Percentiles rank a stretch among this genome's conserved stretches.
These are phyloP conservation scores for Oopsacas minuta DNA, from an alignment of 37 sponge, comb jelly and placozoan species.

Conservation along the genomic window DNA sequence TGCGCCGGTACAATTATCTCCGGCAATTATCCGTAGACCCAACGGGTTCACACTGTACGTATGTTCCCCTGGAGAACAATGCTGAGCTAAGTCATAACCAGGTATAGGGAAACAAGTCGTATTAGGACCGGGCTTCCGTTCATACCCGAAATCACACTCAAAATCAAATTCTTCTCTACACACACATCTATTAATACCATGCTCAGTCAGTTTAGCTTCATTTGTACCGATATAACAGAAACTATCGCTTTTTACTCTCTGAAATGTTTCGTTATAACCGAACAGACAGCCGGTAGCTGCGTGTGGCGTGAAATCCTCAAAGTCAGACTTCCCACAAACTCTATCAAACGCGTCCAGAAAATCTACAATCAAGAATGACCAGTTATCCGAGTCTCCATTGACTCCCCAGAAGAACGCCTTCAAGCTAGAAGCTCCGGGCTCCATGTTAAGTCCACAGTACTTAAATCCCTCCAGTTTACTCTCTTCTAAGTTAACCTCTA, in stretches of 20 bases:
- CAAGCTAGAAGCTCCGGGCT: background rate
- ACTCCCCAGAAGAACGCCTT: background rate
- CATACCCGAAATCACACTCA: background rate
- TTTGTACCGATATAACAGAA: background rate
- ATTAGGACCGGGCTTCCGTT: background rate
- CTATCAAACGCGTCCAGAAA: background rate
- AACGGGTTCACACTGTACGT: background rate
- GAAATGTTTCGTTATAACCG: background rate
- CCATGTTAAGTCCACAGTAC: background rate
- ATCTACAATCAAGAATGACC: background rate
- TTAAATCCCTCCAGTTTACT: background rate
- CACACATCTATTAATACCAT: background rate
- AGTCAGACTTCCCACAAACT: background rate
- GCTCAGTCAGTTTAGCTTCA: background rate
- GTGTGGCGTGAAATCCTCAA: background rate
- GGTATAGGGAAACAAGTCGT: background rate
- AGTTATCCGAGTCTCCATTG: background rate
- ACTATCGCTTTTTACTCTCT: background rate
- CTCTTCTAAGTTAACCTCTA: background rate
- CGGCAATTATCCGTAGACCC: background rate
- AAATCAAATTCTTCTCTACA: background rate
- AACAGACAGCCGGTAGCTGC: background rate
- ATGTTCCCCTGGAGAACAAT: background rate
- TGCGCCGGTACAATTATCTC: background rate
- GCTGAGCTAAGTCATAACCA: background rate